Evolutionary conservation across 2,888 invertebrate genomes (phyloP).

Genomic region (Ashinkailepas kermadecensis): DNA sequence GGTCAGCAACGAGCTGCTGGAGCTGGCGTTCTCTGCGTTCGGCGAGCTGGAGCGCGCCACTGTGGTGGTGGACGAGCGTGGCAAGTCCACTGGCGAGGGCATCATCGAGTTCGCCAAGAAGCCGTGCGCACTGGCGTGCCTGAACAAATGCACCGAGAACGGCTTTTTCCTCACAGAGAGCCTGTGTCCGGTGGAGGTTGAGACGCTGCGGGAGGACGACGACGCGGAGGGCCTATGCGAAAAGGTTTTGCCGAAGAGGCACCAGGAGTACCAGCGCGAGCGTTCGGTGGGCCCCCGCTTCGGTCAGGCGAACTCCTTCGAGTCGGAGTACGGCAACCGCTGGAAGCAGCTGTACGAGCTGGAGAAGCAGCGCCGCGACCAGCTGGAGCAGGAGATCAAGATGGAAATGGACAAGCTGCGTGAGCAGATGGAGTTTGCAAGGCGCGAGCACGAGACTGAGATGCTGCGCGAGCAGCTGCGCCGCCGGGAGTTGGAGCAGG

Average conservation of each 20-base stretch:
- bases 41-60: conserved; percentile 89
- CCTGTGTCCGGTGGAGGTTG: conserved; percentile 87
- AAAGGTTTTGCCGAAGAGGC: conserved; percentile 69
- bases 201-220: conserved; percentile 78
- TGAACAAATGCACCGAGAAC: conserved; percentile 82
- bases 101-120: conserved; percentile 94
- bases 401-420: conserved; percentile 88
- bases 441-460: conserved; percentile 95
- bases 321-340: conserved; percentile 89
- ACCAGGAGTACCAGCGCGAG: conserved; percentile 67
- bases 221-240: conserved; percentile 44
- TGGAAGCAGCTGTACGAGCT: conserved; percentile 95
- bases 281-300: conserved; percentile 84
- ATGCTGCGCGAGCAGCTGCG: conserved; percentile 56
- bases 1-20: conserved; percentile 90
- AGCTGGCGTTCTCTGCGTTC: conserved; percentile 78
- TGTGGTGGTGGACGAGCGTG: conserved; percentile 91
- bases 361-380: conserved; percentile 80
- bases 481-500: conserved; percentile 76
- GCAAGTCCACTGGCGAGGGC: conserved; percentile 90
- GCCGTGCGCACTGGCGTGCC: conserved; percentile 77
- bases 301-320: conserved; percentile 77
- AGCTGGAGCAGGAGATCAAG: conserved; percentile 78
- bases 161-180: conserved; percentile 88
- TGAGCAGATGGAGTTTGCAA: conserved; percentile 93